A percentile compares a stretch with the other conserved stretches of the same genome.
These are phyloP conservation scores for Diuraphis noxia DNA, from an alignment of 1,140 invertebrate species.

Conservation along the genomic window DNA sequence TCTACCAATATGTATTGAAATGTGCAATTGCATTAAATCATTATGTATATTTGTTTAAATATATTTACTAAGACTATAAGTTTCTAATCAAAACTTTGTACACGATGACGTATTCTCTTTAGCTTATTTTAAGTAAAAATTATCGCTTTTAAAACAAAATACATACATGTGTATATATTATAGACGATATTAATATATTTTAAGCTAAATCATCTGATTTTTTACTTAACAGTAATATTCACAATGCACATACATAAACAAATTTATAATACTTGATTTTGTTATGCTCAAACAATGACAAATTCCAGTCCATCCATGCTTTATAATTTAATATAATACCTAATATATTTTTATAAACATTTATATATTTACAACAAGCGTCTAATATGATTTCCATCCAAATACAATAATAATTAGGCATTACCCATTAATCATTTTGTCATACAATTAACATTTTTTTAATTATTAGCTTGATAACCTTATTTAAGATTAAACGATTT, in stretches of 20 bases:
- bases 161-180: background rate
- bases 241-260: background rate
- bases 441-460: background rate
- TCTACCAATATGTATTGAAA: background rate
- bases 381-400: background rate
- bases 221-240: background rate
- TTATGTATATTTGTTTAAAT: background rate
- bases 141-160: background rate
- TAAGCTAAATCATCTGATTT: background rate
- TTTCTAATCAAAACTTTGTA: background rate
- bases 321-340: background rate
- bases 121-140: background rate
- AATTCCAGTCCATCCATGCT: background rate
- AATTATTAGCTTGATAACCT: slow-evolving; percentile 11
- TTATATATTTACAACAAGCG: background rate
- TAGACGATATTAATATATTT: background rate
- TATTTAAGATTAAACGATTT: background rate
- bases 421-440: background rate
- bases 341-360: background rate
- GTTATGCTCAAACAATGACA: background rate
- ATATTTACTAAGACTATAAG: background rate
- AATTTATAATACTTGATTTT: background rate
- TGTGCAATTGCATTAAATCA: background rate
- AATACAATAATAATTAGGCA: background rate
- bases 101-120: background rate